Evolutionary conservation across 2,888 invertebrate species (phyloP).

Genomic region (Epistrophella euchroma): DNA sequence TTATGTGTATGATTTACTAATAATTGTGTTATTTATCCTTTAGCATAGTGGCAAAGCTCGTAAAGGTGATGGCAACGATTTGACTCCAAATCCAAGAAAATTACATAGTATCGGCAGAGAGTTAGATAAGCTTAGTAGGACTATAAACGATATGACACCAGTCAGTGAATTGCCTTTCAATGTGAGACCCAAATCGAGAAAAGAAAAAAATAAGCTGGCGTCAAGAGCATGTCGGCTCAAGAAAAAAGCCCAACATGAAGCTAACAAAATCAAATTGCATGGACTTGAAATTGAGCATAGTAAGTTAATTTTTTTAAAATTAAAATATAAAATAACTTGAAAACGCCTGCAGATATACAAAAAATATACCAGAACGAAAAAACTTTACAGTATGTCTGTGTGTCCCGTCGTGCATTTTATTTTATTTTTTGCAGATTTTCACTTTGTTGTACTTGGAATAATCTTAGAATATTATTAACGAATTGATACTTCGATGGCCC

Average conservation of each 20-base stretch:
- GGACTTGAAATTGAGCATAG: constrained; percentile 98
- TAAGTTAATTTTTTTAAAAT: constrained; percentile 85
- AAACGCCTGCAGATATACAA: no score
- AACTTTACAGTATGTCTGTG: no score
- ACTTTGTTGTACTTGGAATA: no score
- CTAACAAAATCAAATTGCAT: constrained; percentile 97
- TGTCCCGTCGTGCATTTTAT: no score
- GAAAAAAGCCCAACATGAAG: constrained; percentile 99
- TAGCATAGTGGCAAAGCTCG: constrained; percentile 93
- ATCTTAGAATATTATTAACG: no score
- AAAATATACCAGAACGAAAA: no score
- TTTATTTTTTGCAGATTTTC: no score
- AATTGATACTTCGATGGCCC: no score
- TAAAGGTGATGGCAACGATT: constrained; percentile 98
- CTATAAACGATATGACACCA: constrained; percentile 98
- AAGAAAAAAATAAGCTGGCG: constrained; percentile 98
- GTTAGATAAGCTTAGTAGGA: constrained; percentile 93
- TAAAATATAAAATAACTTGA: no score
- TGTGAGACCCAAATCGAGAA: constrained; percentile 95
- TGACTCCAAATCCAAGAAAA: constrained; percentile 97
- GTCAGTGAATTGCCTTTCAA: constrained; percentile 96
- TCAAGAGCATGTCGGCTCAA: constrained; percentile 98
- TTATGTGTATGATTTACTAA: constrained; percentile 25
- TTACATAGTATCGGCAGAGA: constrained; percentile 95
- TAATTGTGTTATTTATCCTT: constrained; percentile 33